Percentiles rank a stretch among this genome's conserved stretches.
phyloP scores from a whole-genome alignment of 2,113 vertebrate species.

The Lagopus leucura region DNA sequence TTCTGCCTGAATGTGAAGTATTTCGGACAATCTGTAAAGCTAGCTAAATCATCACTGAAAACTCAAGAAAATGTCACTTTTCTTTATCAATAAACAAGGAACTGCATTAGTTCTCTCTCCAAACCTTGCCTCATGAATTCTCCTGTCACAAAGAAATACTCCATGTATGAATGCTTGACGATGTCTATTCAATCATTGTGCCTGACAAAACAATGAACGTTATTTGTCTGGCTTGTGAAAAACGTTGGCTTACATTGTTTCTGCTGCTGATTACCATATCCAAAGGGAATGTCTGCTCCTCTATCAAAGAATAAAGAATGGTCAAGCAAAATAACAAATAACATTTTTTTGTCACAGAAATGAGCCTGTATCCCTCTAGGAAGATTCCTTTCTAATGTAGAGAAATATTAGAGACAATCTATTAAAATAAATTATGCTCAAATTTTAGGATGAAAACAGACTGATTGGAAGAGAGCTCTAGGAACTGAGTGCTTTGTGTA shows the following conservation, averaged over 20 bases:
- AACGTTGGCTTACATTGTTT: slow-evolving; percentile 10
- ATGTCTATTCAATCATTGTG: neutral
- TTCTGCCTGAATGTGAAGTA: neutral
- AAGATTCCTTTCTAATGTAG: neutral
- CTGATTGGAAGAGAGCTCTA: neutral
- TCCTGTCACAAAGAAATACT: neutral
- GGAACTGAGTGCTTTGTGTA: neutral
- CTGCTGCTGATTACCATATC: slow-evolving; percentile 35
- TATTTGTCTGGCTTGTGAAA: slow-evolving; percentile 34
- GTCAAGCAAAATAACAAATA: neutral
- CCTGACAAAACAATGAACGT: slow-evolving; percentile 10
- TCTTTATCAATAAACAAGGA: slow-evolving; percentile 8
- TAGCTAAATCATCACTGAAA: neutral
- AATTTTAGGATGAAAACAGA: neutral
- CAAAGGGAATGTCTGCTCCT: slow-evolving; percentile 46
- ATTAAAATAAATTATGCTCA: neutral
- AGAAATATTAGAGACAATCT: neutral
- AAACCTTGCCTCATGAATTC: neutral
- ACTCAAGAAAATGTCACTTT: neutral
- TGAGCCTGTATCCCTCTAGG: neutral
- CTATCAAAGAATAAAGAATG: neutral
- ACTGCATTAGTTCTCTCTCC: neutral
- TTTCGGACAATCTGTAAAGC: neutral
- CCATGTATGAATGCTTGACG: neutral
- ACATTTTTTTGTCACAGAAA: neutral